A percentile compares a stretch with the other conserved stretches of the same genome.
These are phyloP conservation scores for Hippopotamus amphibius DNA, from an alignment of 2,113 vertebrate species.

Conservation along the genomic window DNA sequence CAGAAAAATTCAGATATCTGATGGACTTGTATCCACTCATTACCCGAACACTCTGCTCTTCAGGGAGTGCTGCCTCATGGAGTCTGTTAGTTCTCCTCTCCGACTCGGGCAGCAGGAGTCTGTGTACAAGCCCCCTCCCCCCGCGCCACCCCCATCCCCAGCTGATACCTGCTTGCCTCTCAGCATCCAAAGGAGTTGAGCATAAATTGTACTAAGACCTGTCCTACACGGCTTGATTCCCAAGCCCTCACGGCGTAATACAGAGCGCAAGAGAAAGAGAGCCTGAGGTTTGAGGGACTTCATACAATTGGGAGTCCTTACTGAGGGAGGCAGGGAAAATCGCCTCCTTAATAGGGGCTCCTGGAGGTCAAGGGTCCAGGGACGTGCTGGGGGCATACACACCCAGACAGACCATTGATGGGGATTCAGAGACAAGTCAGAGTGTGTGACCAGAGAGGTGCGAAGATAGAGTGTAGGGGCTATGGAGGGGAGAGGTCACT, in stretches of 20 bases:
- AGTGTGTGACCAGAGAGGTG: neutral
- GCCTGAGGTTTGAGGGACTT: fast-evolving
- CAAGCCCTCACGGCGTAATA: neutral
- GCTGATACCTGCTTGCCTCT: neutral
- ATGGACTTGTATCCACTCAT: neutral
- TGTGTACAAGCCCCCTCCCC: neutral
- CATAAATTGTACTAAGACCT: neutral
- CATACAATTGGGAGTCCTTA: neutral
- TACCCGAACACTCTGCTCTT: neutral
- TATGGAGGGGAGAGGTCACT: neutral
- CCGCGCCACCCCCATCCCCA: neutral
- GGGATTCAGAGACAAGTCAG: neutral
- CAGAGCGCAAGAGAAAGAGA: neutral
- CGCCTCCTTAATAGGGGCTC: neutral
- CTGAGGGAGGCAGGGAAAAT: neutral
- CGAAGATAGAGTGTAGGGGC: neutral
- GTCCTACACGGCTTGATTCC: neutral
- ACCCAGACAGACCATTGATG: neutral
- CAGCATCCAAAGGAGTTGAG: neutral
- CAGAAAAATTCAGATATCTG: neutral
- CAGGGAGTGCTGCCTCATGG: neutral
- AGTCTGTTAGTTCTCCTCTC: too few relatives aligned
- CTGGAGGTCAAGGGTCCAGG: too few relatives aligned
- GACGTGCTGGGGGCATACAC: neutral
- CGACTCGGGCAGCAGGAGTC: neutral